A percentile compares a stretch with the other conserved stretches of the same genome.
These are phyloP conservation scores for Lutjanus erythropterus DNA, from an alignment of 2,113 vertebrate genomes.

Conservation along the genomic window DNA sequence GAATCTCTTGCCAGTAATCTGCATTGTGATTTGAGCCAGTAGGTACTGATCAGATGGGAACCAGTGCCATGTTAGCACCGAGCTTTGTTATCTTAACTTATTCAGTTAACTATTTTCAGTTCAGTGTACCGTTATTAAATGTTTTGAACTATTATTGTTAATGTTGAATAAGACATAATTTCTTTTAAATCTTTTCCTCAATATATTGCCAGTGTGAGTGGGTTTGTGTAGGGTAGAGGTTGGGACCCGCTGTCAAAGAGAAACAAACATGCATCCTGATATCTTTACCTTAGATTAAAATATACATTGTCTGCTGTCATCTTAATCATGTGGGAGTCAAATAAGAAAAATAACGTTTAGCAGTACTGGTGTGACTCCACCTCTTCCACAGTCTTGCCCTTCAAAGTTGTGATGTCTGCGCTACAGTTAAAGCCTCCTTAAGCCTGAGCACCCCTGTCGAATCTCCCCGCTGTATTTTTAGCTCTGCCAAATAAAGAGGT, in stretches of 20 bases:
- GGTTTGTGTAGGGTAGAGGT: neutral
- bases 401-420: neutral
- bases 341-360: neutral
- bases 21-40: no score
- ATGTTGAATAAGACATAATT: no score
- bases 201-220: no score
- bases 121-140: neutral
- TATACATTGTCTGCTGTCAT: no score
- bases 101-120: neutral
- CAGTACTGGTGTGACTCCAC: neutral
- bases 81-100: no score
- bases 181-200: no score
- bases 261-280: neutral
- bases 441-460: conserved; percentile 8
- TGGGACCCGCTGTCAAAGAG: neutral
- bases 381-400: conserved; percentile 36
- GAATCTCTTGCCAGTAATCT: no score
- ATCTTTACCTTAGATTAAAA: no score
- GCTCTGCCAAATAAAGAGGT: conserved; percentile 84
- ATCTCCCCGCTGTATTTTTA: conserved; percentile 88
- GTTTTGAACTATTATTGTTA: neutral
- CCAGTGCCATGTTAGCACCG: no score
- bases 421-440: conserved; percentile 5
- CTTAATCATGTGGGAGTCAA: no score
- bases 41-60: no score